Base-by-base conservation (phyloP, 2,888 invertebrate genomes). In the Polyommatus iphigenia region DNA sequence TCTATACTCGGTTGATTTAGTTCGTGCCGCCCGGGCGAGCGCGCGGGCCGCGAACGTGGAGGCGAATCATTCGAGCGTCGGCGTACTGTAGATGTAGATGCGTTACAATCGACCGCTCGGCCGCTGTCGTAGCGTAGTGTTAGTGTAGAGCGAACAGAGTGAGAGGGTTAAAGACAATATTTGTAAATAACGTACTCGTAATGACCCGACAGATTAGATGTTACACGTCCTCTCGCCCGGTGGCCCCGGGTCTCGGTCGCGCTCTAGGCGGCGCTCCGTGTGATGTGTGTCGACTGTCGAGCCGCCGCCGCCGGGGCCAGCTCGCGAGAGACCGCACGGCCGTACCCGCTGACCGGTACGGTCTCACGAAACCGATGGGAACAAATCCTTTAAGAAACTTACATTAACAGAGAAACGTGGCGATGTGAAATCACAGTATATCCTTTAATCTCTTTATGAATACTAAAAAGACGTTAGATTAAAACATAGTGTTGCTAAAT, bases 101-200 rank as follows among this genome's bases (percentile, higher is more conserved):
- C 92, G 89, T 89, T 87, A 87, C 87, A 85, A 88, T 88, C 91
- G 92, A 91, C 90, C 90, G 90, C 90, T 89, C 87, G 85, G 85
- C 88, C 89, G 93, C 92, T 90, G 91, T 85, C 88, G 90, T 93
- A 92, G 92, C 89, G 89, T 93, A 93, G 93, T 84, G 86, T 88
- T 93, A 93, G 92, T 86, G 85, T 93, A 93, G 54, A 54, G 92
- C 88, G 92, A 91, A 91, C 93, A 93, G 94, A 94, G 94, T 91
- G 94, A 93, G 94, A 94, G 93, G 94, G 93, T 93, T 94, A 90
- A 94, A 94, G 94, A 94, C 94, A 94, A 94, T 94, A 94, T 94
- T 93, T 94, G 94, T 94, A 94, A 91, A 93, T 94, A 94, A 90
- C 89, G 90, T 92, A 91, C 91, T 89, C 87, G 92, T 94, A 93